Evolutionary conservation across 2,113 vertebrate species (phyloP).

Genomic region (Poeciliopsis occidentalis): DNA sequence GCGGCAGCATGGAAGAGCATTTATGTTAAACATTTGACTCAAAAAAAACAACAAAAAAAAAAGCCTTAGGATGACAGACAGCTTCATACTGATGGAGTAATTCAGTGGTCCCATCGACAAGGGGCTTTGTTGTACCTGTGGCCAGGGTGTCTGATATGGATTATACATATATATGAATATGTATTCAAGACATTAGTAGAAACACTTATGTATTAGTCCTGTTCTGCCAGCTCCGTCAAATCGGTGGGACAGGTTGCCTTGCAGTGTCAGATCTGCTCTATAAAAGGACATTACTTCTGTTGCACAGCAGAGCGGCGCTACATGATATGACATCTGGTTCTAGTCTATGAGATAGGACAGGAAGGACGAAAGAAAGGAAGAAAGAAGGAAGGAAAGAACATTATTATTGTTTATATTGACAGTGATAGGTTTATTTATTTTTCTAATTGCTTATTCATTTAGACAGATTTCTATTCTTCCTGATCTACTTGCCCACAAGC

Average conservation of each 20-base stretch:
- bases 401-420: background rate
- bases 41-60: background rate
- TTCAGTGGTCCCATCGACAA: background rate
- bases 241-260: background rate
- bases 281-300: too few species aligned
- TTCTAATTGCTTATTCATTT: background rate
- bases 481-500: background rate
- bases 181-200: background rate
- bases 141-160: background rate
- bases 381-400: background rate
- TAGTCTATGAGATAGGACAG: too few species aligned
- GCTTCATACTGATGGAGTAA: constrained; percentile 14
- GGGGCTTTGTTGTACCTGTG: background rate
- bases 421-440: background rate
- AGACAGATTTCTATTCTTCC: background rate
- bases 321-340: too few species aligned
- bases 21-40: constrained; percentile 37
- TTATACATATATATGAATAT: background rate
- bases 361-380: background rate
- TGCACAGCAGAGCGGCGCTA: background rate
- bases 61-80: constrained; percentile 44
- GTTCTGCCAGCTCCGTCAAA: background rate
- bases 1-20: constrained; percentile 13
- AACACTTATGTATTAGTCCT: background rate
- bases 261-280: background rate